Conservation (phyloP, 2,113 vertebrate genomes). For the Tympanuchus pallidicinctus region DNA sequence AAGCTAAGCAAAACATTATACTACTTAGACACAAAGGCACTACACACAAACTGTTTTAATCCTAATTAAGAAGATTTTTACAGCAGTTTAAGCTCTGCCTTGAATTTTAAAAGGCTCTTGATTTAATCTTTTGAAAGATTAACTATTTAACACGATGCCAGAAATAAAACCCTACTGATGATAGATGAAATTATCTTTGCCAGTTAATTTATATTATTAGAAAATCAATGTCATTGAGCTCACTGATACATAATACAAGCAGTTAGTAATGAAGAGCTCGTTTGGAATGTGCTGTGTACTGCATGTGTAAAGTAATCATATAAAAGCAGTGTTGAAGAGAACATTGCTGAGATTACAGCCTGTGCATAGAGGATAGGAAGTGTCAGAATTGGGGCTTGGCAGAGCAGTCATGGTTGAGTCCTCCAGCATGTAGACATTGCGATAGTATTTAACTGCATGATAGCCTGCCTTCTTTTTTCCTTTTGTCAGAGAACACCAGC, state of each 20-base stretch:
- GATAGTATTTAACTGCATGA: neutral
- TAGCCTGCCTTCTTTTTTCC: neutral
- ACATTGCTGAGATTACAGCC: neutral
- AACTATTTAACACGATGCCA: constrained; percentile 64
- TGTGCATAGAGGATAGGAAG: neutral
- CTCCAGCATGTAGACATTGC: neutral
- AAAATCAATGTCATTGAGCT: constrained; percentile 64
- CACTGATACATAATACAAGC: constrained; percentile 59
- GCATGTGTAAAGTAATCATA: neutral
- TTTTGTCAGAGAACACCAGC: neutral
- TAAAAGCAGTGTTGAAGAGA: constrained; percentile 13
- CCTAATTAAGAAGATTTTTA: constrained; percentile 79
- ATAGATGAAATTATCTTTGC: constrained; percentile 72
- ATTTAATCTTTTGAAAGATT: constrained; percentile 74
- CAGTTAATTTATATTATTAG: constrained; percentile 74
- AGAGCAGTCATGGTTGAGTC: neutral
- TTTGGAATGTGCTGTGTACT: constrained; percentile 41
- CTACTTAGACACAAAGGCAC: constrained; percentile 63
- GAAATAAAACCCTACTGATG: constrained; percentile 71
- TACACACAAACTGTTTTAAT: constrained; percentile 78
- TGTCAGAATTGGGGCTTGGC: neutral
- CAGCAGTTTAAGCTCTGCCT: constrained; percentile 76
- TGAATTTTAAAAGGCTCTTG: constrained; percentile 76
- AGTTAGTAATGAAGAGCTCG: constrained; percentile 55
- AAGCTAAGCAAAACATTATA: constrained; percentile 72